Base-by-base conservation (phyloP, 1,140 invertebrate species). In the Zaprionus camerounensis region DNA sequence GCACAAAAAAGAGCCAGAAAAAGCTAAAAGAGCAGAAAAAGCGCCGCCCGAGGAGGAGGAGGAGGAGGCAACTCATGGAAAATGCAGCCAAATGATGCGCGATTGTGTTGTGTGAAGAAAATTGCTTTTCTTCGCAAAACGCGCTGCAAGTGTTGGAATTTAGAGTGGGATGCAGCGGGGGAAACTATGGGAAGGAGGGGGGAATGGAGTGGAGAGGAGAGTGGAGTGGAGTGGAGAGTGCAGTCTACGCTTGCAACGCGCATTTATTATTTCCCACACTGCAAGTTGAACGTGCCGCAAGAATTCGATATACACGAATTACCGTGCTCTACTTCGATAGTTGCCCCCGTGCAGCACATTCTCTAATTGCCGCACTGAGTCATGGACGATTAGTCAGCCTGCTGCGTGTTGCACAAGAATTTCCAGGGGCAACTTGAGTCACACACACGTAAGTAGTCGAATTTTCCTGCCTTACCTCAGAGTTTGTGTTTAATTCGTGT, bases 371-470 rank as follows among this genome's bases (percentile, higher is more conserved):
- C 63, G 26, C 84, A 76, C 73, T 84, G 83, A 88, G 83, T 87
- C 83, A 87, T 71, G 84, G 68, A 11, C 66, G 71, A 87, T 88
- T 87, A 83, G 83, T 87, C 84, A 87, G 72, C 71, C 78, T 78
- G 69, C 76, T 70, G 80, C 76, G 76, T 78, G 78, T 77, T 69
- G 41, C 61, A 24, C 57, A 86, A 76, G 71, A 85, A 81, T 82
- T 53, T 49, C 44, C 55, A 20, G n/a, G 64, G 65, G 31, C 65
- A 61, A 41, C 46, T 81, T 71, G 80, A 82, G 72, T 86, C 80
- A 80, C 64, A 65, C 41, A 38, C 12, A 17, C 41, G 31, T 34
- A 64, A 41, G 63, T 41, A 15, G 15, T 5, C 22, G n/a, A 57
- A 76, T 63, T 36, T 78, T 65, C 44, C 68, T n/a, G n/a, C 28